Conservation (phyloP, 1,140 invertebrate genomes). For the Sarcophaga bullata region DNA sequence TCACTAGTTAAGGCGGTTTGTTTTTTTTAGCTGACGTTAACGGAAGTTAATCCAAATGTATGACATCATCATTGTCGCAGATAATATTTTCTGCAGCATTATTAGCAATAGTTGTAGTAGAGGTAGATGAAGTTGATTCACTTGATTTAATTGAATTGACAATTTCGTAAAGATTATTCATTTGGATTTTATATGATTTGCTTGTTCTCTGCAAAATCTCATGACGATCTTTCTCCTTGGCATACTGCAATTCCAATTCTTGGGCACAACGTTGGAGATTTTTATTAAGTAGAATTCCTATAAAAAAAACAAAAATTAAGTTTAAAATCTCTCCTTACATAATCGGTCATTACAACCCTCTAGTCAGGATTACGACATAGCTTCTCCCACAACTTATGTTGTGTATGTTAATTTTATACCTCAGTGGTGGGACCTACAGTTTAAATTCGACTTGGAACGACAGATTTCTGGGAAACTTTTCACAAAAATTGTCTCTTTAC, state of each 20-base stretch:
- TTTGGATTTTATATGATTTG: slow-evolving; percentile 45
- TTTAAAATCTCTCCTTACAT: background rate
- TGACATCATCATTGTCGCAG: background rate
- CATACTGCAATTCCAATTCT: slow-evolving; percentile 42
- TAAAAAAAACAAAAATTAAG: background rate
- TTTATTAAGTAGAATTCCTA: slow-evolving; percentile 1
- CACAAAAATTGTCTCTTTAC: too few relatives aligned
- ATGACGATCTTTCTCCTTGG: slow-evolving; percentile 41
- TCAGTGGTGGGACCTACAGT: too few relatives aligned
- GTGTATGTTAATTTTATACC: too few relatives aligned
- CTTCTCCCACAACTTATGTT: too few relatives aligned
- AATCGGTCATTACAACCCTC: too few relatives aligned
- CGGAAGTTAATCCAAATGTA: background rate
- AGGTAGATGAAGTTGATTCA: background rate
- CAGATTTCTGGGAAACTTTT: too few relatives aligned
- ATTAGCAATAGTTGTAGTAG: slow-evolving; percentile 10
- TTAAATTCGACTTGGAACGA: too few relatives aligned
- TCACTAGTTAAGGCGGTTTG: too few relatives aligned
- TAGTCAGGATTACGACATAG: too few relatives aligned
- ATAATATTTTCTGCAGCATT: slow-evolving; percentile 15
- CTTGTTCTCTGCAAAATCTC: slow-evolving; percentile 37
- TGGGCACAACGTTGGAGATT: slow-evolving; percentile 15
- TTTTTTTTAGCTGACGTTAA: too few relatives aligned
- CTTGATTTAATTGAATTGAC: slow-evolving; percentile 44
- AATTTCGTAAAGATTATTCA: slow-evolving; percentile 46